Base-by-base conservation (phyloP, 1,140 invertebrate genomes). In the Zaprionus kolodkinae region DNA sequence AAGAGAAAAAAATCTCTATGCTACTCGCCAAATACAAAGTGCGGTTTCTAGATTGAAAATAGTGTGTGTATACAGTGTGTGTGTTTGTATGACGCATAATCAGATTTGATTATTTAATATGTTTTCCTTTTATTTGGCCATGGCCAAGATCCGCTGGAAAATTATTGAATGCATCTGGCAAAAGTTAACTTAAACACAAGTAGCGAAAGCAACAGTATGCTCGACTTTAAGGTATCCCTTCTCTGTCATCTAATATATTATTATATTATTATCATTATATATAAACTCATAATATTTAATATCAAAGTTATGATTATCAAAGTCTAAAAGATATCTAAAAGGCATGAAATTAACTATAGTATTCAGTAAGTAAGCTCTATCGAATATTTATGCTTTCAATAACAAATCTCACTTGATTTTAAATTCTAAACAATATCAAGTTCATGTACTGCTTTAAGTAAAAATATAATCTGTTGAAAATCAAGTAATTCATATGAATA, bases 41-140 rank as follows among this genome's bases (percentile, higher is more conserved):
- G 85, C 70, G 85, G 85, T 89, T 89, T 79, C 78, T 85, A 76
- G 83, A 81, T 90, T 81, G 85, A 76, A 84, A 76, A 76, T 76
- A 62, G 63, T 27, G 55, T 30, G 55, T 66, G 33, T 67, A 13
- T 10, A 38, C 3, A 12, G 40, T 75, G 65, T 67, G 40, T 40
- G 54, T 65, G 56, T 80, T 71, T 33, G 27, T 33, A 17, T 73
- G 75, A 90, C 75, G 75, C 76, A 85, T 89, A 89, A 89, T 89
- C 85, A 81, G 81, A 89, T 89, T 89, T 79, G 59, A 65, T 88
- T 80, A 87, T 81, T 84, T 54, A 72, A 84, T 66, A 78, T 71
- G 78, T 15, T 63, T 54, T 13, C 50, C 10, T 17, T 36, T 21
- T 35, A 35, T 36, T 21, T 57, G 2, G 9, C 52, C 13, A 55